Base-by-base conservation (phyloP, 2,888 invertebrate genomes). In the Acutogordius australiensis region DNA sequence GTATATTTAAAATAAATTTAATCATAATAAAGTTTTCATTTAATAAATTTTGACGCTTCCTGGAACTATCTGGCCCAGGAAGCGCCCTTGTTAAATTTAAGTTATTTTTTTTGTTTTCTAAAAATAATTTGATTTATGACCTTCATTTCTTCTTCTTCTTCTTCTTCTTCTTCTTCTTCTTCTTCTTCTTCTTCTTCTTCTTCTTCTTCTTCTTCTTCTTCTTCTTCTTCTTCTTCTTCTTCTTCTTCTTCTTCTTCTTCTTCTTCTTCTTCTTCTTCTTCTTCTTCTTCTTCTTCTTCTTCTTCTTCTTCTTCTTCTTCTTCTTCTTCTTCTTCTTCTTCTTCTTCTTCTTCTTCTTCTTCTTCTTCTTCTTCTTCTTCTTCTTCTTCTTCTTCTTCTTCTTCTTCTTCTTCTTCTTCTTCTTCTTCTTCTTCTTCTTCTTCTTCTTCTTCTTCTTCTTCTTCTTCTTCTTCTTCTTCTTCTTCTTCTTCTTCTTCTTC, bases 131-230 rank as follows among this genome's bases (percentile, higher is more conserved):
- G n/a, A n/a, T n/a, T n/a, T n/a, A n/a, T n/a, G n/a, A n/a, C n/a
- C n/a, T n/a, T n/a, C n/a, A n/a, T n/a, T n/a, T n/a, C n/a, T n/a
- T n/a, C n/a, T n/a, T n/a, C n/a, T n/a, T n/a, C 44, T 44, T 44
- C 44, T 44, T 44, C 44, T 44, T 44, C 44, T 44, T 44, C 44
- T 44, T 44, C 44, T 44, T 44, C 44, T 44, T 44, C 44, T 44
- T 44, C 44, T 44, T 44, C 44, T 44, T 44, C 44, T 44, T 44
- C 44, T 44, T 44, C 44, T 44, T 44, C 44, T 44, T 44, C 44
- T 44, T 44, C 44, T 44, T 44, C 44, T 44, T 44, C 44, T 44
- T 44, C 44, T 44, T 44, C 44, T 44, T 44, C 44, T 44, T 44
- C 44, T 44, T 44, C 44, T 44, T 44, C 44, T 44, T 44, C 44